Evolutionary conservation across 1,140 invertebrate genomes (phyloP), one percentile per base, ranked within the genome.

Genomic region (Bombus ignitus): DNA sequence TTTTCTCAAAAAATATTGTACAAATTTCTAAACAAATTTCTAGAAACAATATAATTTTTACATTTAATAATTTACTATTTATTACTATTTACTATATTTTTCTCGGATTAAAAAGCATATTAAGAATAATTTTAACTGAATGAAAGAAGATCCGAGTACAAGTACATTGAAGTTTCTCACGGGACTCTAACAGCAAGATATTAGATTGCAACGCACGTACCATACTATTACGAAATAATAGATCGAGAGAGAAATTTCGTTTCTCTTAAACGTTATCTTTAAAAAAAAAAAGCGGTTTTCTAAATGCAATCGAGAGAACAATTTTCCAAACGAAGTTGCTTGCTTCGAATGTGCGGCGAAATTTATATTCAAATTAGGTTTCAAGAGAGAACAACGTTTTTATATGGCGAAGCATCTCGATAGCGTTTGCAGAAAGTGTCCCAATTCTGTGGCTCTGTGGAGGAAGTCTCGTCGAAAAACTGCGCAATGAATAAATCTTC

Each of bases 331-430:
- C 10, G 6, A 13, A 68, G 62, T 32, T 15, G n/a, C 13, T 47
- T 47, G 66, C n/a, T 25, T 44, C 62, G 13, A 57, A 53, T 53
- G 12, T 18, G 15, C 32, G 2, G 65, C 3, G 32, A 18, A 80
- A 80, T 80, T 65, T 53, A 80, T 80, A 80, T 80, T 80, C 32
- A 70, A 80, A 70, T 80, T 80, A 39, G 25, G 12, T 39, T 57
- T 28, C n/a, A 13, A 32, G 53, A 53, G 68, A 37, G 42, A 9
- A 70, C 42, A 25, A 70, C 65, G 78, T 80, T 35, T 68, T 80
- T 70, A n/a, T n/a, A 28, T 15, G 5, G 42, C 10, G 25, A 80
- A 80, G 32, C 25, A 53, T 53, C 47, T 53, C 28, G 44, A 37
- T 80, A 53, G 13, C 42, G 12, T 80, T 80, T 18, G 65, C 25